Percentiles rank a stretch among this genome's conserved stretches.
phyloP scores from a whole-genome alignment of 2,797 vertebrate species.

The Xerus rutilus region DNA sequence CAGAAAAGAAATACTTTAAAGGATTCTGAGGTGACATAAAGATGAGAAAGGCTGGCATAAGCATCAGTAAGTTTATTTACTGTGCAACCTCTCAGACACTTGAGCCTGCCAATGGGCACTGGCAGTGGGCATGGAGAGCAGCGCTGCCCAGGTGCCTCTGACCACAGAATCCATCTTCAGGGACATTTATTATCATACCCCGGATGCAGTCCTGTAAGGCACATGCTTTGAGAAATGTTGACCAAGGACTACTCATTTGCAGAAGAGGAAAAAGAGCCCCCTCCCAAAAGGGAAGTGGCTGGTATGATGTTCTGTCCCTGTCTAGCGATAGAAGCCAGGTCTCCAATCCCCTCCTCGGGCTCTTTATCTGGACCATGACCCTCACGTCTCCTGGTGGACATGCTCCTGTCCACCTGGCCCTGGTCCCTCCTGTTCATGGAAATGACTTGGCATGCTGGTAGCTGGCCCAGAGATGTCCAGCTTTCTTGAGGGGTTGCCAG shows the following conservation, averaged over 20 bases:
- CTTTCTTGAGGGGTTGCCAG: neutral
- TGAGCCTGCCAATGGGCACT: neutral
- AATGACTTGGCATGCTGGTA: neutral
- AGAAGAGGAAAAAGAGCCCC: neutral
- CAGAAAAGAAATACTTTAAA: neutral
- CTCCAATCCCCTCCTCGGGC: no score
- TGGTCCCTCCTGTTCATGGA: neutral
- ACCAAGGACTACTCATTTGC: neutral
- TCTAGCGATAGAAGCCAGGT: neutral
- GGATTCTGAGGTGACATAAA: neutral
- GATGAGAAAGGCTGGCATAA: neutral
- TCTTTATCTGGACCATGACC: neutral
- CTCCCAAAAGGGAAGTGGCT: neutral
- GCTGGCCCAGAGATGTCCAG: neutral
- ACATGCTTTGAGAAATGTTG: neutral
- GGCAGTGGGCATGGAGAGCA: neutral
- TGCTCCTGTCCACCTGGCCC: neutral
- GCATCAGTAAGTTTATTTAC: neutral
- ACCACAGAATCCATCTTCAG: neutral
- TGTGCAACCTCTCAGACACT: neutral
- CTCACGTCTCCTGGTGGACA: rapidly evolving
- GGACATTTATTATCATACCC: neutral
- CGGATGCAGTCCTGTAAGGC: neutral
- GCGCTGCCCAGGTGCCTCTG: neutral
- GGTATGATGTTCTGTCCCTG: neutral